Conservation (phyloP, 2,113 vertebrate species). For the Poeciliopsis occidentalis region DNA sequence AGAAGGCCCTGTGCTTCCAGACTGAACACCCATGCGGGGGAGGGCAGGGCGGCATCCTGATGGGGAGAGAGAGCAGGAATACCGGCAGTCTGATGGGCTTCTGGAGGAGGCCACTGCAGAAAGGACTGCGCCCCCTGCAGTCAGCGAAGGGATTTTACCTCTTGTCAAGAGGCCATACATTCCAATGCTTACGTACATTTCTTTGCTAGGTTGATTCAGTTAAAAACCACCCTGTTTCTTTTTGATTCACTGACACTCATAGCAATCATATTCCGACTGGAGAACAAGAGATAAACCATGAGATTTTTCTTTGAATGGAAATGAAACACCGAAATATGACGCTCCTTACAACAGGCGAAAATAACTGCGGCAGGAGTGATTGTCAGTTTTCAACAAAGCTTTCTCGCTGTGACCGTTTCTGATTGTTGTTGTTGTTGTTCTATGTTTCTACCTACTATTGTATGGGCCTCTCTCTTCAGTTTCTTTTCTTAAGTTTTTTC, state of each 20-base stretch:
- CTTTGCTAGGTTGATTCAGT: conserved; percentile 68
- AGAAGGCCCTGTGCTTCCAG: conserved; percentile 77
- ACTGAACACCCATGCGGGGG: conserved; percentile 70
- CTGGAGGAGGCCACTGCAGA: conserved; percentile 59
- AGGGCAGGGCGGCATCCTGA: conserved; percentile 62
- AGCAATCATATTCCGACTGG: conserved; percentile 16
- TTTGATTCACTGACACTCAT: conserved; percentile 50
- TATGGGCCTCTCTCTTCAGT: neutral
- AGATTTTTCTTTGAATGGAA: conserved; percentile 59
- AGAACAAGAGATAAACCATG: conserved; percentile 67
- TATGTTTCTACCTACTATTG: conserved; percentile 67
- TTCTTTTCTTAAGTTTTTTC: conserved; percentile 16
- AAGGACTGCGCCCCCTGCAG: conserved; percentile 56
- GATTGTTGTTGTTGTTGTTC: conserved; percentile 85
- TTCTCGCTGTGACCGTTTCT: conserved; percentile 80
- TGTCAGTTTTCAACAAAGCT: conserved; percentile 96
- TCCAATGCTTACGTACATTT: conserved; percentile 79
- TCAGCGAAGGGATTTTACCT: conserved; percentile 58
- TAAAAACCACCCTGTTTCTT: conserved; percentile 85
- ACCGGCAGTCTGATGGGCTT: conserved; percentile 58
- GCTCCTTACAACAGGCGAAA: conserved; percentile 77
- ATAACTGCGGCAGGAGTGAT: conserved; percentile 87
- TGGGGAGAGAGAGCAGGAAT: conserved; percentile 20
- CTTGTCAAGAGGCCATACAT: conserved; percentile 77
- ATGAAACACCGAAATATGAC: conserved; percentile 72